phyloP scores from a whole-genome alignment of 2,888 invertebrate genomes.

The Hydrotaea diabolus region DNA sequence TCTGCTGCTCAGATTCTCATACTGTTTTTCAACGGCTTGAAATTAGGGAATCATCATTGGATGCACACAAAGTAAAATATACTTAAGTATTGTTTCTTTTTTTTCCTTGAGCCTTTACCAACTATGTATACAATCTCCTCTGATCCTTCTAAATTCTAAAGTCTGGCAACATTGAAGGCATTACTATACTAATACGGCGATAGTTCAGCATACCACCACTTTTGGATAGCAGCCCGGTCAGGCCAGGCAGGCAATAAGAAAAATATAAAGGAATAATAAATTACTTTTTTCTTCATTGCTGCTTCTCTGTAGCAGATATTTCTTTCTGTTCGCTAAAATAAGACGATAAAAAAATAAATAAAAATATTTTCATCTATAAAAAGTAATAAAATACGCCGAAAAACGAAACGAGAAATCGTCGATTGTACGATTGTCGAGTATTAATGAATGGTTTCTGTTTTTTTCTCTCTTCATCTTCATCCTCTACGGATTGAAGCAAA shows the following conservation, averaged over 20 bases:
- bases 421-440: too few species aligned
- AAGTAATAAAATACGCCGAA: conserved; percentile 61
- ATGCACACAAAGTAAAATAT: too few species aligned
- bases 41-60: too few species aligned
- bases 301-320: conserved; percentile 48
- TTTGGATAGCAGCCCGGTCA: background rate
- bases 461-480: background rate
- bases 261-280: conserved; percentile 66
- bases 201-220: background rate
- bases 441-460: conserved; percentile 12
- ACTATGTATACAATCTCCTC: too few species aligned
- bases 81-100: too few species aligned
- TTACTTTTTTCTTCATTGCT: conserved; percentile 55
- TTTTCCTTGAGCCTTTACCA: too few species aligned
- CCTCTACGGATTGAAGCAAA: conserved; percentile 28
- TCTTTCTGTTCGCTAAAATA: conserved; percentile 41
- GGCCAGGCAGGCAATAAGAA: conserved; percentile 45
- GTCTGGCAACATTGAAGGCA: conserved; percentile 48
- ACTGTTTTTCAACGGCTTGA: too few species aligned
- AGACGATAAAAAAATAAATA: conserved; percentile 25
- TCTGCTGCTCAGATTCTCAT: too few species aligned
- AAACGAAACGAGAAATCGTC: conserved; percentile 58
- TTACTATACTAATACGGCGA: background rate
- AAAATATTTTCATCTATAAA: conserved; percentile 53
- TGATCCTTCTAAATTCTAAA: too few species aligned